These are phyloP conservation scores for Zaprionus kolodkinae DNA, from an alignment of 1,140 invertebrate genomes.

Conservation along the genomic window DNA sequence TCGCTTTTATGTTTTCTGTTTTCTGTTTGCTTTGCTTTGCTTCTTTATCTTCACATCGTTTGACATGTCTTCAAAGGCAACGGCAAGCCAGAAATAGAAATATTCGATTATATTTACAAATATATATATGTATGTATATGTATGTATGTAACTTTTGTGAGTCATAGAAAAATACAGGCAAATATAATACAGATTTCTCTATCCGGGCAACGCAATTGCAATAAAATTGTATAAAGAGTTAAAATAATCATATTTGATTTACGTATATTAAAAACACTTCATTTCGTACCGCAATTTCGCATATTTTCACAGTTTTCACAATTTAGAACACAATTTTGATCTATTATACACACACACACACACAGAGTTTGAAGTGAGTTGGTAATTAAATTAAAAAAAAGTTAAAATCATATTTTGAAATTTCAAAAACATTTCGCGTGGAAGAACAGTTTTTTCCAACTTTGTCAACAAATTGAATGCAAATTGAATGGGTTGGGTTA, in stretches of 20 bases:
- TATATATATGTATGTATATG: background rate
- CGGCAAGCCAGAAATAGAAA: background rate
- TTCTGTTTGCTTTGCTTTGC: background rate
- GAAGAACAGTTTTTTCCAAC: background rate
- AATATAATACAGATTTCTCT: too few species aligned
- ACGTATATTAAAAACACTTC: too few species aligned
- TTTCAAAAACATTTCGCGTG: constrained; percentile 5
- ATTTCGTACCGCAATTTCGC: too few species aligned
- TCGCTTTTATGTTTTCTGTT: background rate
- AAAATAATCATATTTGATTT: too few species aligned
- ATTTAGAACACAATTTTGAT: background rate
- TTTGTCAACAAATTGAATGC: constrained; percentile 2
- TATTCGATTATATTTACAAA: background rate
- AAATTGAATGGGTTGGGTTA: constrained; percentile 11
- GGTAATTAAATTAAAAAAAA: constrained; percentile 5
- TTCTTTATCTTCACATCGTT: background rate
- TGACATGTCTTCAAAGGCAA: background rate
- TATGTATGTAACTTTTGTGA: background rate
- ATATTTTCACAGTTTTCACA: too few species aligned
- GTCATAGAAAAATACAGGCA: background rate
- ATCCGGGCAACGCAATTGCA: too few species aligned
- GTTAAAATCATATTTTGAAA: constrained; percentile 4
- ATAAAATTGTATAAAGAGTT: too few species aligned
- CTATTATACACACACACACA: background rate
- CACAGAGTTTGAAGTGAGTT: background rate